These are phyloP conservation scores for Zygogramma bicolorata DNA, from an alignment of 2,888 invertebrate genomes.

Conservation along the genomic window DNA sequence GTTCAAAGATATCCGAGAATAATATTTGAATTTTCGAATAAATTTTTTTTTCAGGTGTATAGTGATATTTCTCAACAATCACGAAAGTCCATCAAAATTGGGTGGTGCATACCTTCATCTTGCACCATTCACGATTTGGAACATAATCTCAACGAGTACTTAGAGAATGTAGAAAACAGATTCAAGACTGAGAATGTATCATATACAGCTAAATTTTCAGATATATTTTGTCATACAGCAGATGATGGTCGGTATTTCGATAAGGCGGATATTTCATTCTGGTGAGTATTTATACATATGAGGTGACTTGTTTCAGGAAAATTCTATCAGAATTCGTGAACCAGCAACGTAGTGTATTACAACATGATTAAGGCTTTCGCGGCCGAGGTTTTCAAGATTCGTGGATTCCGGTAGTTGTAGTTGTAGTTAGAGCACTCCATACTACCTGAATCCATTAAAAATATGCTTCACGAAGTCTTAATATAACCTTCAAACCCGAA, in stretches of 20 bases:
- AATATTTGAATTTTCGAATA: background rate
- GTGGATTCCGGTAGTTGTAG: no score
- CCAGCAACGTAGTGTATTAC: no score
- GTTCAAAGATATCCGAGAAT: no score
- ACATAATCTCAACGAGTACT: conserved; percentile 56
- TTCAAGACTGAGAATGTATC: conserved; percentile 55
- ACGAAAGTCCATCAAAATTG: conserved; percentile 58
- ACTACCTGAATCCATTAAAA: no score
- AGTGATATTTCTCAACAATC: conserved; percentile 59
- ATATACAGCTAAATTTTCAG: conserved; percentile 51
- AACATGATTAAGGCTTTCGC: no score
- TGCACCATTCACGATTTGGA: conserved; percentile 59
- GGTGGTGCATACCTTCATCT: conserved; percentile 63
- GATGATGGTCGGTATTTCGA: conserved; percentile 54
- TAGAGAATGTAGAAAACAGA: conserved; percentile 56
- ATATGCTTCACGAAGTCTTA: no score
- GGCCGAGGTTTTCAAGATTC: no score
- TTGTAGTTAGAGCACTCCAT: no score
- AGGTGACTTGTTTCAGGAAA: background rate
- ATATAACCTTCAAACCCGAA: no score
- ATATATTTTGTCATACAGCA: conserved; percentile 58
- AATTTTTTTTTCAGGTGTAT: conserved; percentile 51
- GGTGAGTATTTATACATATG: conserved; percentile 54
- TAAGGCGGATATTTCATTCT: conserved; percentile 61
- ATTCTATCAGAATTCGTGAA: no score